phyloP scores from a whole-genome alignment of 2,888 invertebrate species.

The Notodonta ziczac region DNA sequence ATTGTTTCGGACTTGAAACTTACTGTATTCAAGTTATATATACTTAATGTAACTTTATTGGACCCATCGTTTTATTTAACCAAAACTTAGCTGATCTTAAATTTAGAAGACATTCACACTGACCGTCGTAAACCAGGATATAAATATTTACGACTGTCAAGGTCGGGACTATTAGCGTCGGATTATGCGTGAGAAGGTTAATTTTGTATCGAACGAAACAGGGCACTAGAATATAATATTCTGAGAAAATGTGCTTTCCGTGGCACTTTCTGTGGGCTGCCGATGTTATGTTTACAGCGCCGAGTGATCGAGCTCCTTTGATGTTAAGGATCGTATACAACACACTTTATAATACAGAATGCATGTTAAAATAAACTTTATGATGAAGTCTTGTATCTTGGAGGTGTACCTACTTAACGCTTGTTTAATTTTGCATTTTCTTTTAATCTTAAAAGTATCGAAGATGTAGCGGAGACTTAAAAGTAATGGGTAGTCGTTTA shows the following conservation, averaged over 20 bases:
- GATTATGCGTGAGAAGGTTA: conserved; percentile 55
- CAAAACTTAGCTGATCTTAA: conserved; percentile 43
- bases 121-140: conserved; percentile 64
- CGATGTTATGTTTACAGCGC: conserved; percentile 46
- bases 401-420: not conserved
- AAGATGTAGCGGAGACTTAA: no score
- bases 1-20: no score
- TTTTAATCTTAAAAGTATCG: no score
- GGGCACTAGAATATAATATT: conserved; percentile 43
- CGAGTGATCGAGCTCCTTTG: conserved; percentile 48
- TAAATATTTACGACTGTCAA: conserved; percentile 72
- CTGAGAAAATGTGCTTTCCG: conserved; percentile 42
- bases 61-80: conserved; percentile 19
- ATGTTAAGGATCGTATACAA: conserved; percentile 39
- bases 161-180: conserved; percentile 61
- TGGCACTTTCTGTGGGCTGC: conserved; percentile 33
- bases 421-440: conserved; percentile 14
- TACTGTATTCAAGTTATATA: no score
- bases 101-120: conserved; percentile 74
- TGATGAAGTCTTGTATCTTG: conserved; percentile 16
- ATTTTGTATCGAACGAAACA: conserved; percentile 52
- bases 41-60: no score
- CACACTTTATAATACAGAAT: conserved; percentile 36
- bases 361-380: conserved; percentile 32
- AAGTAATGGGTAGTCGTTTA: no score